Evolutionary conservation across 1,140 invertebrate genomes (phyloP).

Genomic region (Elymnias hypermnestra): DNA sequence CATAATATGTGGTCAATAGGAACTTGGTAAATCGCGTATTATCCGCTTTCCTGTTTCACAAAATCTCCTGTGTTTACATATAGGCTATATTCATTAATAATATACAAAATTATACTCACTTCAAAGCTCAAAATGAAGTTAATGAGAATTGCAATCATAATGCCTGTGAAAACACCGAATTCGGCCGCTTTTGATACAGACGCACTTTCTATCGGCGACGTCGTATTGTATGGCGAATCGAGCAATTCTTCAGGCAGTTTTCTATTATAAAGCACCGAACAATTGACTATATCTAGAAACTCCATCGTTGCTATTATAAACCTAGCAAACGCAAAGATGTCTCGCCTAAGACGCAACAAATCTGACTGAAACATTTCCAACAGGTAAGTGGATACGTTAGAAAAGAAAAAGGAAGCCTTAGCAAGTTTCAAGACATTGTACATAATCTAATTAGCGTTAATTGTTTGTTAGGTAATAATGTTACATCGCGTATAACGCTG

Average conservation of each 20-base stretch:
- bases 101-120: constrained; percentile 3
- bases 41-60: too few relatives aligned
- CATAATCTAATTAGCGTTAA: constrained; percentile 24
- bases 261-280: constrained; percentile 10
- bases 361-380: constrained; percentile 13
- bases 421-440: constrained; percentile 18
- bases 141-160: constrained; percentile 9
- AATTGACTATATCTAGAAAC: constrained; percentile 18
- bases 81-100: background rate
- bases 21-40: too few relatives aligned
- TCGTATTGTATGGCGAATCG: constrained; percentile 3
- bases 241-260: constrained; percentile 5
- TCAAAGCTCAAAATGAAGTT: constrained; percentile 14
- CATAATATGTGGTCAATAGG: too few relatives aligned
- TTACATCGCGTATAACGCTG: background rate
- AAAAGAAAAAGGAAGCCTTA: constrained; percentile 27
- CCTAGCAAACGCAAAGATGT: background rate
- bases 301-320: constrained; percentile 14
- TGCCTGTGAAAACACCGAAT: constrained; percentile 10
- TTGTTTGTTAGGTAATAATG: constrained; percentile 8
- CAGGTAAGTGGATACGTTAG: background rate
- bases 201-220: constrained; percentile 12
- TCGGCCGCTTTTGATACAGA: constrained; percentile 9
- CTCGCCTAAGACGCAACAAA: constrained; percentile 4
- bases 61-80: too few relatives aligned